Evolutionary conservation across 2,888 invertebrate genomes (phyloP), one percentile per base, ranked within the genome.

Genomic region (Calameuta idolon): DNA sequence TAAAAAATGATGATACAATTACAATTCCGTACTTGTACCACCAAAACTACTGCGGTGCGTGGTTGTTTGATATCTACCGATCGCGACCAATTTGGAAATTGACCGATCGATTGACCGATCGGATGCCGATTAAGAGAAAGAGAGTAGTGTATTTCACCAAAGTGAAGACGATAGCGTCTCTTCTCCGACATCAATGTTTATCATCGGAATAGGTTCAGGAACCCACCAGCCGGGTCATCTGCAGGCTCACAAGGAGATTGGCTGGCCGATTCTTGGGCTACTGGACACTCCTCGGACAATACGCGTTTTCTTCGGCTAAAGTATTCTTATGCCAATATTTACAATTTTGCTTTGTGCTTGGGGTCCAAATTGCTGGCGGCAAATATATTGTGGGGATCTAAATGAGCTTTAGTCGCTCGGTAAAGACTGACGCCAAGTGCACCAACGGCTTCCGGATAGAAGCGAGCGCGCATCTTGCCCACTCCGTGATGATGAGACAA

Each of bases 401-500:
- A 92, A 82, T 97, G 95, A 23, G 93, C 91, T 91, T 99, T 99
- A 1, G 98, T 94, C 0, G 98, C 96, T 1, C 95, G 92, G 85
- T 97, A 95, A 30, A 98, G 93, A 12, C 94, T 93, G 1, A 96
- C 93, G 0, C 98, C 98, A 0, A 96, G 94, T 33, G 95, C 93
- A 12, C 98, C 98, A 3, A 99, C 96, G 0, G 98, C 97, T 77
- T 94, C 93, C 9, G 94, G 93, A 90, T 99, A 96, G 96, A 98
- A 99, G 86, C 95, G 95, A 84, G 96, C 96, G 31, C 99, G 94
- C 79, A 97, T 93, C 92, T 99, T 99, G 0, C 99, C 99, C 23
- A 99, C 96, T 0, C 99, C 99, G 90, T 99, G 99, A 91, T 99
- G 99, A 92, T 99, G 99, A 0, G 98, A 98, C 85, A 99, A 94